A percentile compares a stretch with the other conserved stretches of the same genome.
Conservation (phyloP, 2,797 vertebrate species). For the Sebastes alutus region DNA sequence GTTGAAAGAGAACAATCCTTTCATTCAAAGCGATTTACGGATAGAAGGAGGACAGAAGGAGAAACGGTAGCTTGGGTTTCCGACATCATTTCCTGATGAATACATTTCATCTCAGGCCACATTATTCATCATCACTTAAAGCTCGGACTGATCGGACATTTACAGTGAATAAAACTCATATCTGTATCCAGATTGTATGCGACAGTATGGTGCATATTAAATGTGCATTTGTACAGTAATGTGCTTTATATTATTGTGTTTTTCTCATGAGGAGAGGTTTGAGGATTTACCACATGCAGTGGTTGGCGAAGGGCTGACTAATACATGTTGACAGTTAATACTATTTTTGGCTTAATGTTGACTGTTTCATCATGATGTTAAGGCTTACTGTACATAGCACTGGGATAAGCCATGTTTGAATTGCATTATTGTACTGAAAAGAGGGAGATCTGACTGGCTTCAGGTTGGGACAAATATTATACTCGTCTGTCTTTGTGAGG, state of each 20-base stretch:
- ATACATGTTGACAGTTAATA: background rate
- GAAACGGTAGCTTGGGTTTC: background rate
- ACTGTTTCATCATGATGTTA: background rate
- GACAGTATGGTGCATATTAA: background rate
- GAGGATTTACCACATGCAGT: background rate
- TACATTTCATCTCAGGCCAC: background rate
- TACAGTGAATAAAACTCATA: background rate
- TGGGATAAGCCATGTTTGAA: background rate
- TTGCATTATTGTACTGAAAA: background rate
- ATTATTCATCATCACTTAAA: background rate
- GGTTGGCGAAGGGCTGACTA: background rate
- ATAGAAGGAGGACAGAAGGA: background rate
- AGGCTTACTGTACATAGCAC: background rate
- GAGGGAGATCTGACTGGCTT: background rate
- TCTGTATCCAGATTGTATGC: background rate
- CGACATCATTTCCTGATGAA: background rate
- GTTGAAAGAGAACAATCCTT: slow-evolving; percentile 4
- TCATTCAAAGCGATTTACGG: background rate
- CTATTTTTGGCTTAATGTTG: background rate
- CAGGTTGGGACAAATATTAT: background rate
- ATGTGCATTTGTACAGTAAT: background rate
- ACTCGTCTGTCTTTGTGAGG: background rate
- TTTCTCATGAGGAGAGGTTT: background rate
- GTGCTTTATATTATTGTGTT: background rate
- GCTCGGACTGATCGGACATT: background rate